Conservation (phyloP, 53 echinoderm and acorn worm genomes). For the Paracentrotus lividus region DNA sequence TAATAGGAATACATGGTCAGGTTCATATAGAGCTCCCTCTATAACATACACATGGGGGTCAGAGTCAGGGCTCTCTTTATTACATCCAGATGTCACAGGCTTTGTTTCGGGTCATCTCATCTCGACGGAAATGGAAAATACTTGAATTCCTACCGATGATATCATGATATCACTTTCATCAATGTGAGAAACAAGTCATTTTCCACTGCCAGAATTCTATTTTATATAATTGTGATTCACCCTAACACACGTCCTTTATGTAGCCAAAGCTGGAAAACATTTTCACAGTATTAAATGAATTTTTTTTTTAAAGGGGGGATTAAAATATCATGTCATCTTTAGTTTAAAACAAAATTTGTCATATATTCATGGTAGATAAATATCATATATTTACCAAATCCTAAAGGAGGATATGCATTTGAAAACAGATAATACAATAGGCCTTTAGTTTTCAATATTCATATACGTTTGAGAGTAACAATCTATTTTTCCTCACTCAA, state of each 20-base stretch:
- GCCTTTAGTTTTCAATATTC: neutral
- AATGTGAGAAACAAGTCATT: neutral
- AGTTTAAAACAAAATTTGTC: neutral
- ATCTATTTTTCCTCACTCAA: neutral
- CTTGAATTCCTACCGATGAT: conserved; percentile 26
- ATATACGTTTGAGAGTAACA: no score
- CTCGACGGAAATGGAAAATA: conserved; percentile 35
- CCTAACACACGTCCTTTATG: neutral
- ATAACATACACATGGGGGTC: conserved; percentile 18
- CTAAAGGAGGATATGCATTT: neutral
- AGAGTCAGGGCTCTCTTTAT: conserved; percentile 25
- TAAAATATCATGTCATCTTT: neutral
- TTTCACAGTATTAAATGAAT: neutral
- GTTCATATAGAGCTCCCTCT: neutral
- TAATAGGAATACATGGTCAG: neutral
- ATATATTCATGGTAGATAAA: neutral
- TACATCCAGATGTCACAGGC: conserved; percentile 10
- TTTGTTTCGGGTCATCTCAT: conserved; percentile 34
- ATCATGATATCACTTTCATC: conserved; percentile 27
- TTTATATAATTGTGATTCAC: neutral
- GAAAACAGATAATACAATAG: neutral
- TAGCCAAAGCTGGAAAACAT: neutral
- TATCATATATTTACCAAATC: neutral
- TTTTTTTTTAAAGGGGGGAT: neutral
- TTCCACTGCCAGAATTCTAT: neutral